These are phyloP conservation scores for Varanus komodoensis DNA, from an alignment of 2,113 vertebrate species.

Conservation along the genomic window DNA sequence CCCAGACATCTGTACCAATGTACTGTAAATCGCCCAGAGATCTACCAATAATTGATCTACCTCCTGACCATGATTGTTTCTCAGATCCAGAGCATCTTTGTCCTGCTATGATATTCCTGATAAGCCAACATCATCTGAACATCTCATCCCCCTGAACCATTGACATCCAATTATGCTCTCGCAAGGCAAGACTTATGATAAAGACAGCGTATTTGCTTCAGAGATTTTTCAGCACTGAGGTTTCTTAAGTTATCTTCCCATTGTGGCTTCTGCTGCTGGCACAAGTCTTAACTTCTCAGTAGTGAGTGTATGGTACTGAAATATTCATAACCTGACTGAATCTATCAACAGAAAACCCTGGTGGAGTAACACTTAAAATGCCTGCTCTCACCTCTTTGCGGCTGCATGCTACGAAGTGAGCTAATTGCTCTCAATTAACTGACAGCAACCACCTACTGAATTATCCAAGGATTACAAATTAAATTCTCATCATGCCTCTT, in stretches of 20 bases:
- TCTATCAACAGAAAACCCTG: constrained; percentile 12
- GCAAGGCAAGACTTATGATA: not conserved
- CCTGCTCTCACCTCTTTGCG: constrained; percentile 14
- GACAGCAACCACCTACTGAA: constrained; percentile 55
- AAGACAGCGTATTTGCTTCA: not conserved
- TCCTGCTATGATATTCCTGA: not conserved
- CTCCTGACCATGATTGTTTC: not conserved
- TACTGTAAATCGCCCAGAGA: not conserved
- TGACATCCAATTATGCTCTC: not conserved
- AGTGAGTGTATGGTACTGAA: not conserved
- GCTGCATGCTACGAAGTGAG: constrained; percentile 51
- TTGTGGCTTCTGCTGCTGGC: constrained; percentile 15
- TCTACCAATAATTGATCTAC: too few species aligned
- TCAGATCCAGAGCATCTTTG: not conserved
- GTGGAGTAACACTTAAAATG: constrained; percentile 28
- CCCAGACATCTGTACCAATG: too few species aligned
- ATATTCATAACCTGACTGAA: constrained; percentile 36
- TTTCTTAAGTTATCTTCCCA: constrained; percentile 9
- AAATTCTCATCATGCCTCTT: constrained; percentile 71
- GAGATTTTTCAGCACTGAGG: not conserved
- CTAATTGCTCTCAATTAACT: constrained; percentile 71
- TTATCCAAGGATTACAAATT: constrained; percentile 69
- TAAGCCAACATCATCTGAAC: not conserved
- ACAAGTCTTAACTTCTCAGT: constrained; percentile 9
- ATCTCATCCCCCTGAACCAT: not conserved